phyloP scores from a whole-genome alignment of 2,888 invertebrate genomes.

The Terebella lapidaria region DNA sequence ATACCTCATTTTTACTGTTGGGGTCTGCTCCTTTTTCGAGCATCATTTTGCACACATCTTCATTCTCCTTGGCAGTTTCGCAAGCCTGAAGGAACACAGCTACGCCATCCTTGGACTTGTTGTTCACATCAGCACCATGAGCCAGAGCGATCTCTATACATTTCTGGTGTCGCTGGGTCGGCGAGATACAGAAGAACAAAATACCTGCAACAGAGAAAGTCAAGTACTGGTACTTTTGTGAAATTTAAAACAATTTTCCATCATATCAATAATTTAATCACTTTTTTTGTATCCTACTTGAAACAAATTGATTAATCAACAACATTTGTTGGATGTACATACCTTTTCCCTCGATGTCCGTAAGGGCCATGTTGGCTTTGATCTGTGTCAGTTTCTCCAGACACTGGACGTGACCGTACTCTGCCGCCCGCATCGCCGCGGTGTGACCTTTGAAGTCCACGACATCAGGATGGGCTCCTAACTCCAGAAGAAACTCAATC shows the following conservation, averaged over 20 bases:
- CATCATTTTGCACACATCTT: constrained; percentile 45
- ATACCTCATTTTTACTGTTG: constrained; percentile 42
- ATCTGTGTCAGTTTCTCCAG: constrained; percentile 43
- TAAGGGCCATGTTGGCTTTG: constrained; percentile 46
- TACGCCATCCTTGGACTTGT: constrained; percentile 42
- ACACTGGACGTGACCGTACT: constrained; percentile 52
- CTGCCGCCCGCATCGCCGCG: constrained; percentile 52
- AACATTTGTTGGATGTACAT: too few relatives aligned
- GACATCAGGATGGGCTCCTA: constrained; percentile 53
- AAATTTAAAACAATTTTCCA: not conserved
- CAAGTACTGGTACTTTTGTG: not conserved
- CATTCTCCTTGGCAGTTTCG: constrained; percentile 49
- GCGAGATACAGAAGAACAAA: constrained; percentile 48
- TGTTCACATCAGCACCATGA: constrained; percentile 50
- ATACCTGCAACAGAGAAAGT: not conserved
- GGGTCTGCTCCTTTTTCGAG: constrained; percentile 49
- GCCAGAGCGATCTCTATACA: constrained; percentile 47
- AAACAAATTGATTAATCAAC: too few relatives aligned
- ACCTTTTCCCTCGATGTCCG: constrained; percentile 52
- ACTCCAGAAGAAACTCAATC: constrained; percentile 45
- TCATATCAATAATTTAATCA: too few relatives aligned
- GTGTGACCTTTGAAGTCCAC: constrained; percentile 48
- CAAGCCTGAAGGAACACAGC: constrained; percentile 49
- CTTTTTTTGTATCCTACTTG: too few relatives aligned
- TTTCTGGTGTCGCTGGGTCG: constrained; percentile 49